Conservation (phyloP, 2,113 vertebrate species). For the Podiceps cristatus region DNA sequence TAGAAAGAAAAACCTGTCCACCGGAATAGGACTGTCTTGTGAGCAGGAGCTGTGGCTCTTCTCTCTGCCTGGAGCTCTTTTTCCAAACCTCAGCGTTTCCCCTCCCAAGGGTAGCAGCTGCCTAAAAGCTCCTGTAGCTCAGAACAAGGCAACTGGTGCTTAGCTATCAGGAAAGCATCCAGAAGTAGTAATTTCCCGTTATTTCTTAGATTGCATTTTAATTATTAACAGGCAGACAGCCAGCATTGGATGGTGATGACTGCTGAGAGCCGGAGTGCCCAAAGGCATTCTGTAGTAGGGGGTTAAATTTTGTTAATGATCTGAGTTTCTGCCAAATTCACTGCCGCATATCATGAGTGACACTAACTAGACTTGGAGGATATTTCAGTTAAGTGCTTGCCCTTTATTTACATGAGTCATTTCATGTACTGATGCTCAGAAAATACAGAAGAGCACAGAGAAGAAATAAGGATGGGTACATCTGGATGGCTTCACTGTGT, state of each 20-base stretch:
- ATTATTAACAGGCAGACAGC: neutral
- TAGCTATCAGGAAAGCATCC: constrained; percentile 9
- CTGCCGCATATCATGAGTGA: neutral
- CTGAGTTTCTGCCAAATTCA: constrained; percentile 13
- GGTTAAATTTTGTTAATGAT: constrained; percentile 31
- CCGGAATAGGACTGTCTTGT: too few relatives aligned
- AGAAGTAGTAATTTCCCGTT: constrained; percentile 18
- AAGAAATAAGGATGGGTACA: neutral
- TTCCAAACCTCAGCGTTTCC: fast-evolving
- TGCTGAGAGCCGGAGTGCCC: neutral
- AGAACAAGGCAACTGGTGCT: neutral
- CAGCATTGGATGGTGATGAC: neutral
- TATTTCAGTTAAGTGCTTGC: neutral
- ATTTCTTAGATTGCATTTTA: constrained; percentile 54
- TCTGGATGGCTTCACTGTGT: neutral
- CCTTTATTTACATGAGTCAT: constrained; percentile 10
- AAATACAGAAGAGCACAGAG: neutral
- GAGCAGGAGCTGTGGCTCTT: neutral
- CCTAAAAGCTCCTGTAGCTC: neutral
- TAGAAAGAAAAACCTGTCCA: neutral
- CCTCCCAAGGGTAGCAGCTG: neutral
- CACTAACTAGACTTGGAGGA: constrained; percentile 22
- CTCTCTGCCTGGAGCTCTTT: neutral
- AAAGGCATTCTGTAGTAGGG: neutral
- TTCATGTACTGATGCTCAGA: neutral